Evolutionary conservation across 2,113 vertebrate genomes (phyloP), one percentile per base, ranked within the genome.

Genomic region (Myiozetetes cayanensis): DNA sequence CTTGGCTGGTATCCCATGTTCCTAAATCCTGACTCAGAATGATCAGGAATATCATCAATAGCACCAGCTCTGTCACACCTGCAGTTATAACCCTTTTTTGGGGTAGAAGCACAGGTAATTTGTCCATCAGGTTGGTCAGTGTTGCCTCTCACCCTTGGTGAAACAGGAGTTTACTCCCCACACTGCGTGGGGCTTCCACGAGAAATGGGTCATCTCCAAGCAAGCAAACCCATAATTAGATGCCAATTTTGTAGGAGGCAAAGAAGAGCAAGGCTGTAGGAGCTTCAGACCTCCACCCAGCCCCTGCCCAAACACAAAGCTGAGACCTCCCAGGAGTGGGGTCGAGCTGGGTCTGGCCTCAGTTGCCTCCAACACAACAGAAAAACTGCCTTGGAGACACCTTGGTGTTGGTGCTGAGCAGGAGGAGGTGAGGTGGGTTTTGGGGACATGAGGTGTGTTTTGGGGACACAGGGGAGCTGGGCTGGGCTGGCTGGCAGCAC

Each of bases 281-380:
- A 14, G 6, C 27, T 28, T 31, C 39, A 61, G 52, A 65, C 33
- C 19, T 39, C n/a, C 59, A n/a, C 5, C 43, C 39, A 56, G 8
- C 4, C 22, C 33, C 19, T 25, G 33, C 39, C 35, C 31, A 23
- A 92, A 71, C n/a, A 39, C 65, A 44, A 47, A 27, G 4, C 8
- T 1, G 4, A 33, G 43, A 70, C 1, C 3, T 62, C 6, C 3
- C 0, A 73, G 33, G 37, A 49, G 2, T 17, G 33, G 24, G 21
- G 7, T 3, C 21, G 41, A 62, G 6, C 24, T 20, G 28, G 4
- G 12, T 25, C 17, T 56, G 27, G n/a, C 18, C 66, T 24, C 5
- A 6, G 8, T 6, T 62, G 47, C 72, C 58, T 67, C 20, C 53
- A 47, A 5, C 10, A 8, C 9, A 5, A 0, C 49, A 52, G 30